These are phyloP conservation scores for Centroberyx gerrardi DNA, from an alignment of 2,797 vertebrate species.

Conservation along the genomic window DNA sequence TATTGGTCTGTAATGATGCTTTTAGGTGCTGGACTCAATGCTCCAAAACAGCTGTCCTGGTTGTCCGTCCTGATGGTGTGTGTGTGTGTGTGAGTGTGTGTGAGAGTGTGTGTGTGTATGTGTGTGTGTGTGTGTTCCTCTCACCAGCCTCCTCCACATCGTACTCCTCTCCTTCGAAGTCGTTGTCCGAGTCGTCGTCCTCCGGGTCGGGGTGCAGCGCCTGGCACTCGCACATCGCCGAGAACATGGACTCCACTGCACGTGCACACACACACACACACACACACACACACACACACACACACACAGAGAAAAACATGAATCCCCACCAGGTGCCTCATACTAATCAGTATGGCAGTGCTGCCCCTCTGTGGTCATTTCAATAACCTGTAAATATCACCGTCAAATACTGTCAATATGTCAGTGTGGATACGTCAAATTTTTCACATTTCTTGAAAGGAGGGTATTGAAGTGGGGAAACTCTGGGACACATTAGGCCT, in stretches of 20 bases:
- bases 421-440: too few species aligned
- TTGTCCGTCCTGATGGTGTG: too few species aligned
- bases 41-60: too few species aligned
- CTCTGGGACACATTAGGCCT: too few species aligned
- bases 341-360: background rate
- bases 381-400: too few species aligned
- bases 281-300: constrained; percentile 16
- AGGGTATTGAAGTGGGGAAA: too few species aligned
- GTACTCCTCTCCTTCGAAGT: constrained; percentile 95
- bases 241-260: constrained; percentile 96
- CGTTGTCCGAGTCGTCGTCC: constrained; percentile 92
- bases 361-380: background rate
- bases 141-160: constrained; percentile 94
- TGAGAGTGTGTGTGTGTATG: background rate
- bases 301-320: constrained; percentile 52
- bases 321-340: constrained; percentile 75
- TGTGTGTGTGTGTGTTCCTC: constrained; percentile 28
- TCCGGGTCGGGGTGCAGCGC: constrained; percentile 96
- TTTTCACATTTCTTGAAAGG: too few species aligned
- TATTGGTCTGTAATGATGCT: too few species aligned
- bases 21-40: too few species aligned
- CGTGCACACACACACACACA: constrained; percentile 31
- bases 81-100: too few species aligned
- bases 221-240: constrained; percentile 97
- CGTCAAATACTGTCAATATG: background rate